phyloP scores from a whole-genome alignment of 2,113 vertebrate genomes.

The Eonycteris spelaea region DNA sequence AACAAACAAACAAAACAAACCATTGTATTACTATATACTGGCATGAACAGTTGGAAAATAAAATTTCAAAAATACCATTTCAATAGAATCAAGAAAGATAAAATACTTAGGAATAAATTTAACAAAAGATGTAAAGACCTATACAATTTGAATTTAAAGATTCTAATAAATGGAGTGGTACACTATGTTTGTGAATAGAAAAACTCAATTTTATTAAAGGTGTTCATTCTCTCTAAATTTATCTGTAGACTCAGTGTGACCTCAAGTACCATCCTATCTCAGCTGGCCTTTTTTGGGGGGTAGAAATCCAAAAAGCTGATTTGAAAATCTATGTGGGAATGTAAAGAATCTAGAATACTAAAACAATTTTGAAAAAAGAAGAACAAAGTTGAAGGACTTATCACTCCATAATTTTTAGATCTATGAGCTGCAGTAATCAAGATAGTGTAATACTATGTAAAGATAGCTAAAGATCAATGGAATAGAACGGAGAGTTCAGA shows the following conservation, averaged over 20 bases:
- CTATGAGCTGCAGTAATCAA: neutral
- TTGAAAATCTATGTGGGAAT: neutral
- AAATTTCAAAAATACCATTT: neutral
- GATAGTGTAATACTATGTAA: no score
- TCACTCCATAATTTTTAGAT: neutral
- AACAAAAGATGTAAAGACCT: neutral
- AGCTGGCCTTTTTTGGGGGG: neutral
- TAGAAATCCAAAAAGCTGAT: neutral
- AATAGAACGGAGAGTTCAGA: neutral
- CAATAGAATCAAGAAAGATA: neutral
- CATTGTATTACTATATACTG: neutral
- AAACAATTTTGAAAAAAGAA: neutral
- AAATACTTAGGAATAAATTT: neutral
- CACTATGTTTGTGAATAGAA: neutral
- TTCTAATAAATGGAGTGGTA: neutral
- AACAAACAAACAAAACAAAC: neutral
- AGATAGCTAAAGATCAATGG: neutral
- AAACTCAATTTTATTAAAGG: neutral
- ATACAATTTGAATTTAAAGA: neutral
- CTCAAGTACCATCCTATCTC: neutral
- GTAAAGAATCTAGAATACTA: neutral
- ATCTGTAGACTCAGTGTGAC: neutral
- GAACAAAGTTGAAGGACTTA: neutral
- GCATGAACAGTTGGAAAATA: neutral
- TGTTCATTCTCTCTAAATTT: neutral